phyloP scores from a whole-genome alignment of 2,113 vertebrate genomes.

The Limnothrissa miodon region DNA sequence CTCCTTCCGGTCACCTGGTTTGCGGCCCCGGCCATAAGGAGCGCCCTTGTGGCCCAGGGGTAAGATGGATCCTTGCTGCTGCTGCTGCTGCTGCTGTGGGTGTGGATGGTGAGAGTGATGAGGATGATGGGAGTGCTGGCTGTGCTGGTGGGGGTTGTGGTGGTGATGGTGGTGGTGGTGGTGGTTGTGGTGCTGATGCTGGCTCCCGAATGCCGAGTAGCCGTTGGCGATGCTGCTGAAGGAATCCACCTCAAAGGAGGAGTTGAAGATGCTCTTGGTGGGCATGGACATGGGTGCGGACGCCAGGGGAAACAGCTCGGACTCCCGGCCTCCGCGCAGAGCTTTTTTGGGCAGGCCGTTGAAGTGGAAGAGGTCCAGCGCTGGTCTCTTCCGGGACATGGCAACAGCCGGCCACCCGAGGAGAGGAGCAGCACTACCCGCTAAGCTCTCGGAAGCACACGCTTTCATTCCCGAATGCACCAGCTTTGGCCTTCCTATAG shows the following conservation, averaged over 20 bases:
- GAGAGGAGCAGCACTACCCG: conserved; percentile 70
- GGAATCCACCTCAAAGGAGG: conserved; percentile 88
- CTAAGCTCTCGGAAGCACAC: conserved; percentile 57
- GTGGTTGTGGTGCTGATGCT: conserved; percentile 32
- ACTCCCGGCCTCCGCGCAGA: conserved; percentile 76
- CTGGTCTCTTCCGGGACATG: conserved; percentile 78
- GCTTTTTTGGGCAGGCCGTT: conserved; percentile 81
- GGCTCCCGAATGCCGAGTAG: conserved; percentile 77
- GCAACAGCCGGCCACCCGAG: conserved; percentile 79
- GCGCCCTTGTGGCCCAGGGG: conserved; percentile 46
- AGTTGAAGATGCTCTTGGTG: conserved; percentile 82
- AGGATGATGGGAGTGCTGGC: conserved; percentile 28
- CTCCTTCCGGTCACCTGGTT: conserved; percentile 75
- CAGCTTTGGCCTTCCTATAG: conserved; percentile 78
- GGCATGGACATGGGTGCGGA: conserved; percentile 62
- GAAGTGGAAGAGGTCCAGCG: conserved; percentile 86
- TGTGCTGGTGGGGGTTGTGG: neutral
- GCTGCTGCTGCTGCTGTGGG: conserved; percentile 43
- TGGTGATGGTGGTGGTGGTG: conserved; percentile 39
- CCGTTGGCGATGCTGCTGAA: conserved; percentile 94
- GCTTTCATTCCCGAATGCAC: conserved; percentile 73
- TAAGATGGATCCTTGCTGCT: conserved; percentile 21
- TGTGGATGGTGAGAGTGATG: conserved; percentile 32
- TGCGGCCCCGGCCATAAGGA: conserved; percentile 73
- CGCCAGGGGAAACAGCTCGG: conserved; percentile 71